Evolutionary conservation across 2,888 invertebrate species (phyloP), one percentile per base, ranked within the genome.

Genomic region (Scaptomyza reducta): DNA sequence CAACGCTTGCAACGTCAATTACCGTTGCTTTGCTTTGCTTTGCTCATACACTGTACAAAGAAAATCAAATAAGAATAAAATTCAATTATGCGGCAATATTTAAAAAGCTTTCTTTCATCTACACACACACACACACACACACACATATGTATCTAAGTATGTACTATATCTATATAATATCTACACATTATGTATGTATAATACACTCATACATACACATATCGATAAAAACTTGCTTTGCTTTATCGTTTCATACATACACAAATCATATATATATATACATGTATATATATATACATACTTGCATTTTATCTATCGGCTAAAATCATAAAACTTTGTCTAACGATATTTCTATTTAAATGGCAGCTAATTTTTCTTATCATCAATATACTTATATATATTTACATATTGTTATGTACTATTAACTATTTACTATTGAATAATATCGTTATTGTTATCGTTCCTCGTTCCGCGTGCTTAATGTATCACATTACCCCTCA

Each of bases 11-110:
- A 63, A 31, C 62, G 70, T 29, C 44, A 35, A 50, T 54, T 50
- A 47, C 10, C 70, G 75, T 72, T 69, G 71, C 72, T 51, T 71
- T 71, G 38, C 33, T 47, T 73, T 58, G 58, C 67, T 47, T 73
- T 58, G 54, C 74, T 14, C 33, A 64, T n/a, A 38, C 38, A 49
- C 61, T 71, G 58, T 75, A 58, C 58, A 69, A 62, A 45, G 7
- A 46, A 14, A 38, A 27, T 38, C 22, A 14, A 59, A 40, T 11
- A 33, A 31, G 16, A 6, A 25, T 18, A 13, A 40, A 13, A 42
- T 38, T 31, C n/a, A 51, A 44, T 16, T 27, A 62, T 33, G 29
- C 7, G 29, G 16, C 16, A 46, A 40, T 58, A 54, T 35, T 38
- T 55, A 31, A 6, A 41, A 70, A 58, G 58, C 50, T 33, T 62